Conservation (phyloP, 2,888 invertebrate species). For the Patella caerulea region DNA sequence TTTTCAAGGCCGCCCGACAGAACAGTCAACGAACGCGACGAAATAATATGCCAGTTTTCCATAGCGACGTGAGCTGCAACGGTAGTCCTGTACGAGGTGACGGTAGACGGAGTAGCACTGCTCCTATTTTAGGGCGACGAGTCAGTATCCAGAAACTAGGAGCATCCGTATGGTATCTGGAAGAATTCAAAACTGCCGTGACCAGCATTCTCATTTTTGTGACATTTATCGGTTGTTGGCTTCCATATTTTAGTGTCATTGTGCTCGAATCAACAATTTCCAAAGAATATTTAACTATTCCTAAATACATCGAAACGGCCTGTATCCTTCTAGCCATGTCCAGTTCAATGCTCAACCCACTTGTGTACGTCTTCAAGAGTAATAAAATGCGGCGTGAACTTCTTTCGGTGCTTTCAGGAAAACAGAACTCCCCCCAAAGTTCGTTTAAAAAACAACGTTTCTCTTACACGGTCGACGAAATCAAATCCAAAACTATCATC, state of each 20-base stretch:
- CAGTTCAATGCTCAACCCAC: slow-evolving; percentile 80
- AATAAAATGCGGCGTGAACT: slow-evolving; percentile 54
- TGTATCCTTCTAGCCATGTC: slow-evolving; percentile 74
- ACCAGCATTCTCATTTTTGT: slow-evolving; percentile 86
- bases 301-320: slow-evolving; percentile 70
- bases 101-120: slow-evolving; percentile 51
- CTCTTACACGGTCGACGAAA: too few relatives aligned
- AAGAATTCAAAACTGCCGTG: slow-evolving; percentile 90
- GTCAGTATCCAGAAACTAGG: slow-evolving; percentile 82
- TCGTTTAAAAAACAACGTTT: too few relatives aligned
- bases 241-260: slow-evolving; percentile 72
- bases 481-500: too few relatives aligned
- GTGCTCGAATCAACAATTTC: slow-evolving; percentile 45
- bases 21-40: slow-evolving; percentile 78
- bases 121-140: slow-evolving; percentile 66
- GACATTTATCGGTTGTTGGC: slow-evolving; percentile 78
- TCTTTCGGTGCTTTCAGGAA: slow-evolving; percentile 41
- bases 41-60: slow-evolving; percentile 72
- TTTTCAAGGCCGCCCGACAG: slow-evolving; percentile 82
- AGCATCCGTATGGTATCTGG: slow-evolving; percentile 81
- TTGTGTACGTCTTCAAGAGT: slow-evolving; percentile 82
- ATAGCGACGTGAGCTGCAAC: neutral
- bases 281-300: neutral
- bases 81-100: slow-evolving; percentile 36
- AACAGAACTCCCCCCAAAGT: neutral